Evolutionary conservation across 2,888 invertebrate species (phyloP), one percentile per base, ranked within the genome.

Genomic region (Cheilosia impressa): DNA sequence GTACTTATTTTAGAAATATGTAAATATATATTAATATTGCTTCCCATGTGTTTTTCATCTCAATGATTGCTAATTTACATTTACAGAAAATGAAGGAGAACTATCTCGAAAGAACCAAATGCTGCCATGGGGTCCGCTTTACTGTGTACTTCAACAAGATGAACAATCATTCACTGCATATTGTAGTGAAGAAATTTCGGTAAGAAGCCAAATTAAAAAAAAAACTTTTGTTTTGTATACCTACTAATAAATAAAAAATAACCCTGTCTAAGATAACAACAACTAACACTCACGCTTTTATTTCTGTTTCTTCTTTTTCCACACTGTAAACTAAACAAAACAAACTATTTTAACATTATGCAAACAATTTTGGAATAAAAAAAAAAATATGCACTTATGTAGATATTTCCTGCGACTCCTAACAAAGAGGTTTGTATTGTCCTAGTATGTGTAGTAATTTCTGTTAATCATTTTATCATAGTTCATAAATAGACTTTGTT

Each of bases 141-240:
- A 95, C 92, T 95, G 95, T 91, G 95, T 96, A 38, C 93, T 96
- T 73, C 93, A 95, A 75, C 95, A 95, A 91, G 95, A 95, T 90
- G 95, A 95, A 89, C 94, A 95, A 90, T 95, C 95, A 57, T 94
- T 96, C 89, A 95, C 95, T 22, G 94, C 95, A 78, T 95, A 95
- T 91, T 93, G 95, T 88, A 95, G 94, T 89, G 96, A 96, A 91
- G 95, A 96, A 92, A 94, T 96, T 93, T 94, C 95, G 91, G 95
- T 95, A 90, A 94, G 95, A 53, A n/a, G 6, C 47, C 1, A 45
- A 31, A 24, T 22, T 24, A 24, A 72, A 76, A 17, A 71, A 78
- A 75, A 41, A 22, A 41, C 9, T 5, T 41, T 58, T 41, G 22
- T 34, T 34, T 41, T 19, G 5, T 10, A 41, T 22, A 0, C 13